Conservation (phyloP, 2,888 invertebrate genomes). For the Perizoma affinitatum region DNA sequence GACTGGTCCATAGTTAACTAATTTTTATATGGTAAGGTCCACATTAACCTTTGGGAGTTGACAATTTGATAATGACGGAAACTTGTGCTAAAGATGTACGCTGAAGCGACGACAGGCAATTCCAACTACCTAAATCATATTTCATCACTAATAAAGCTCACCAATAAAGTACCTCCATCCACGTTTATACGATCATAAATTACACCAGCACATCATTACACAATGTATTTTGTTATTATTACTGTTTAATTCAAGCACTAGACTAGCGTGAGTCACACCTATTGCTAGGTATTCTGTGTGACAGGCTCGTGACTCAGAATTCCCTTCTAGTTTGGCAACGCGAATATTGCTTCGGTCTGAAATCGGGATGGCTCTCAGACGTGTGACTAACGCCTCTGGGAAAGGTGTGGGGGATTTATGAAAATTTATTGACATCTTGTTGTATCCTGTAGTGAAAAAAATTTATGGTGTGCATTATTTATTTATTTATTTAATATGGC, state of each 20-base stretch:
- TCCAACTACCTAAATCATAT: conserved; percentile 14
- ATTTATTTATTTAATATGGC: too few relatives aligned
- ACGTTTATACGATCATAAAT: conserved; percentile 24
- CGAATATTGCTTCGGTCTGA: conserved; percentile 50
- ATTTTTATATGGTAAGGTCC: too few relatives aligned
- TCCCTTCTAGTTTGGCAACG: conserved; percentile 50
- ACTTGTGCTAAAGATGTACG: too few relatives aligned
- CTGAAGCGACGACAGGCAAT: too few relatives aligned
- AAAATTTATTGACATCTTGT: background rate
- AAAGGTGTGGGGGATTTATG: conserved; percentile 18
- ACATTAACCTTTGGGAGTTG: too few relatives aligned
- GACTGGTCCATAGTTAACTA: too few relatives aligned
- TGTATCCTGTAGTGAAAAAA: background rate
- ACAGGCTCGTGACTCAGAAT: conserved; percentile 30
- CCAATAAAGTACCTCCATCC: conserved; percentile 7
- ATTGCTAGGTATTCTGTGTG: conserved; percentile 19
- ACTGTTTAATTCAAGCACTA: conserved; percentile 36
- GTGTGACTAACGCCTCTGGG: conserved; percentile 45
- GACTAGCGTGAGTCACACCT: conserved; percentile 35
- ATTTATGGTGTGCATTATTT: too few relatives aligned
- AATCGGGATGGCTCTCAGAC: conserved; percentile 53
- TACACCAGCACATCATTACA: conserved; percentile 28
- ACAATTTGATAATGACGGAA: too few relatives aligned
- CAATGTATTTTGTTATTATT: conserved; percentile 36
- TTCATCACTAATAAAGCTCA: conserved; percentile 24